Evolutionary conservation across 2,797 vertebrate species (phyloP).

Genomic region (Poecilia wingei): DNA sequence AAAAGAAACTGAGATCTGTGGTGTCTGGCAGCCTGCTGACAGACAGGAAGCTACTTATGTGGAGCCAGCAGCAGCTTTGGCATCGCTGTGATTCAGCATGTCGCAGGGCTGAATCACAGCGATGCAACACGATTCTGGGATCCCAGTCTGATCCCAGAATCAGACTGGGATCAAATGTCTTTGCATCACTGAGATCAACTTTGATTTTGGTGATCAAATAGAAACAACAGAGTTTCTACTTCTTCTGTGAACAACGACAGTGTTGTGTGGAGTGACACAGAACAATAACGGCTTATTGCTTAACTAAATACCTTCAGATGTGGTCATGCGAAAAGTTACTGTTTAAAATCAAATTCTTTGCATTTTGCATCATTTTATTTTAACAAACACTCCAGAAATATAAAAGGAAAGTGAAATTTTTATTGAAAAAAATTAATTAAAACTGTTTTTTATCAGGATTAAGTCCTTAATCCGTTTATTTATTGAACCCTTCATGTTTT

Average conservation of each 20-base stretch:
- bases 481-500: background rate
- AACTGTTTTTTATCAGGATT: background rate
- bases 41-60: background rate
- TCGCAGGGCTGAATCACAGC: too few relatives aligned
- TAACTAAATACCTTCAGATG: background rate
- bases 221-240: background rate
- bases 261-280: background rate
- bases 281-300: background rate
- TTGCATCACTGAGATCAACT: background rate
- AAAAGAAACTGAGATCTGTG: background rate
- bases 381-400: background rate
- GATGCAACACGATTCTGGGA: too few relatives aligned
- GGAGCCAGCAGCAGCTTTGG: background rate
- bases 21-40: background rate
- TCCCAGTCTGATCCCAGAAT: too few relatives aligned
- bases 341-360: background rate
- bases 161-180: background rate
- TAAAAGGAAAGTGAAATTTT: background rate
- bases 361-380: background rate
- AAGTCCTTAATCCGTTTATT: background rate
- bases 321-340: background rate
- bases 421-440: background rate
- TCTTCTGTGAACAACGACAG: background rate
- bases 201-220: background rate
- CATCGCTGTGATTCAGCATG: background rate